Conservation (phyloP, 2,797 vertebrate genomes). For the Chelon labrosus region DNA sequence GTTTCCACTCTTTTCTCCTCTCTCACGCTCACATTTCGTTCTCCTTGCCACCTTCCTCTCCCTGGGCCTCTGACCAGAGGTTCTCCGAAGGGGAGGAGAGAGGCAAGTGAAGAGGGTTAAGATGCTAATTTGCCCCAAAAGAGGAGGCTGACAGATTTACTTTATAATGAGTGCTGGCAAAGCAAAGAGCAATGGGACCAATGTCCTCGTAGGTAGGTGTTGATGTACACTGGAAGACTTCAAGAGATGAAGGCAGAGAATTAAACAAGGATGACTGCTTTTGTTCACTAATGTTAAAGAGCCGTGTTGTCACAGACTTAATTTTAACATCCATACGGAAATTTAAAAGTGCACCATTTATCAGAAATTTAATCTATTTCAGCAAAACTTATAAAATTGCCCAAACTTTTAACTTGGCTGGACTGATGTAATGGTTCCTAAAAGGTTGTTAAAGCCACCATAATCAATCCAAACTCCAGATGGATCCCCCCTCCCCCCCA, state of each 20-base stretch:
- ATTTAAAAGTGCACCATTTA: not conserved
- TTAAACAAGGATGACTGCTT: slow-evolving; percentile 13
- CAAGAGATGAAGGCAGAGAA: slow-evolving; percentile 28
- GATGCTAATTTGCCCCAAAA: slow-evolving; percentile 71
- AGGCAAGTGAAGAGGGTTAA: slow-evolving; percentile 48
- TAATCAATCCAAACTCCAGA: too few species aligned
- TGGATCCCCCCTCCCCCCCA: too few species aligned
- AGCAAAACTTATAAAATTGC: not conserved
- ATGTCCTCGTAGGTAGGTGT: slow-evolving; percentile 28
- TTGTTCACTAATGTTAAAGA: not conserved
- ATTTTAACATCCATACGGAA: slow-evolving; percentile 4
- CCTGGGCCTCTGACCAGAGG: slow-evolving; percentile 39
- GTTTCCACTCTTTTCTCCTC: slow-evolving; percentile 36
- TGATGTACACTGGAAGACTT: slow-evolving; percentile 35
- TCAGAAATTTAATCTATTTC: not conserved
- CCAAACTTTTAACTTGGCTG: not conserved
- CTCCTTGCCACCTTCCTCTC: slow-evolving; percentile 13
- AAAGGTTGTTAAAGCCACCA: too few species aligned
- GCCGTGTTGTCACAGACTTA: not conserved
- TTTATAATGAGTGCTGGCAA: slow-evolving; percentile 67
- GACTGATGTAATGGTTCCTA: not conserved
- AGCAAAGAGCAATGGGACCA: slow-evolving; percentile 52
- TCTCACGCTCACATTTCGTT: slow-evolving; percentile 3
- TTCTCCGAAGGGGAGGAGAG: slow-evolving; percentile 46
- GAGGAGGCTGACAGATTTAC: slow-evolving; percentile 68